Evolutionary conservation across 2,113 vertebrate species (phyloP).

Genomic region (Pipra filicauda): DNA sequence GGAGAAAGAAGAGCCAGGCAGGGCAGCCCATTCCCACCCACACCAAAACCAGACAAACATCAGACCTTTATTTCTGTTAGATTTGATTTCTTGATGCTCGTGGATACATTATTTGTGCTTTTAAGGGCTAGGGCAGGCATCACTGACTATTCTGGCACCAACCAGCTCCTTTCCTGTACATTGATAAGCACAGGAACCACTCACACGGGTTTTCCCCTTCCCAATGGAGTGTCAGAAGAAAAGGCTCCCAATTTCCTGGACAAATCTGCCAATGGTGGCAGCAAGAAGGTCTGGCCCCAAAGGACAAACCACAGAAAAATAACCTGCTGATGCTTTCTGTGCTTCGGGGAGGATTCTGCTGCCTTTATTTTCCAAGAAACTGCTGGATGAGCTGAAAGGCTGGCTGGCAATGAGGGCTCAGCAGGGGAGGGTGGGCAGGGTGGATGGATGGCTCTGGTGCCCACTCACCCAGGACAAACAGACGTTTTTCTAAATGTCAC

Average conservation of each 20-base stretch:
- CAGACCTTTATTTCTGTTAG: neutral
- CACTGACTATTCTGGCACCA: neutral
- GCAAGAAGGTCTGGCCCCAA: neutral
- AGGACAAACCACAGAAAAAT: neutral
- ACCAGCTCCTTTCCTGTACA: neutral
- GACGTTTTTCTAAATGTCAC: neutral
- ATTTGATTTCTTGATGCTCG: neutral
- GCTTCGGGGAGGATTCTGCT: neutral
- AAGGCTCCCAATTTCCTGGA: neutral
- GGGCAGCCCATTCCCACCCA: accelerated
- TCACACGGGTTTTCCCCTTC: neutral
- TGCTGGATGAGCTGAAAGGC: neutral
- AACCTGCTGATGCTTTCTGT: neutral
- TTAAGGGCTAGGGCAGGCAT: neutral
- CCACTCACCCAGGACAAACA: neutral
- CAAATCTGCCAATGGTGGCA: neutral
- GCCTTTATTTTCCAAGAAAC: neutral
- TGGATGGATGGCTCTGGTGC: neutral
- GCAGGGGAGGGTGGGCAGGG: neutral
- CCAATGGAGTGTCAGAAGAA: neutral
- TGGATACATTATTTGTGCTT: neutral
- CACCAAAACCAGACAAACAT: neutral
- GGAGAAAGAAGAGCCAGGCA: neutral
- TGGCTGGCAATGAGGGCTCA: neutral
- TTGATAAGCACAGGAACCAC: neutral